A percentile compares a stretch with the other conserved stretches of the same genome.
These are phyloP conservation scores for Plagodis dolabraria DNA, from an alignment of 2,888 invertebrate species.

Conservation along the genomic window DNA sequence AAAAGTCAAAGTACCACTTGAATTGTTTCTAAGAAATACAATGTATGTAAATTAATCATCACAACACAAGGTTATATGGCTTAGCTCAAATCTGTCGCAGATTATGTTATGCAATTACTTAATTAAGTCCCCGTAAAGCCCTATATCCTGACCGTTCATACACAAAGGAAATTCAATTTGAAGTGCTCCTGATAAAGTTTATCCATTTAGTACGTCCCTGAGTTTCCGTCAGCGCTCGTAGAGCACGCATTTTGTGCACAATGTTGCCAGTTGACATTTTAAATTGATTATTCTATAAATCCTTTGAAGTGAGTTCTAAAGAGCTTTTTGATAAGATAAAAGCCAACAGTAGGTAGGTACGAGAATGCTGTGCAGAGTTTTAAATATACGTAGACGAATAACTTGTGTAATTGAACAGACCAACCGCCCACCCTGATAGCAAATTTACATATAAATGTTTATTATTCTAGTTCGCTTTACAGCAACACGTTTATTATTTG, in stretches of 20 bases:
- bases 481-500: too few species aligned
- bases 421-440: too few species aligned
- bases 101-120: slow-evolving; percentile 25
- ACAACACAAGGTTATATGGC: background rate
- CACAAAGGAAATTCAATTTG: slow-evolving; percentile 60
- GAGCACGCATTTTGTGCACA: slow-evolving; percentile 29
- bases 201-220: slow-evolving; percentile 36
- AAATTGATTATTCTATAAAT: slow-evolving; percentile 24
- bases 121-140: slow-evolving; percentile 50
- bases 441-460: too few species aligned
- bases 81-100: slow-evolving; percentile 5
- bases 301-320: slow-evolving; percentile 17
- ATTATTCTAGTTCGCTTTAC: too few species aligned
- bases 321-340: slow-evolving; percentile 19
- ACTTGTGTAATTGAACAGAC: too few species aligned
- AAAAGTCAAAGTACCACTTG: slow-evolving; percentile 2
- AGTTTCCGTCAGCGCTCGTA: slow-evolving; percentile 15
- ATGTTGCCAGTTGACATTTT: slow-evolving; percentile 22
- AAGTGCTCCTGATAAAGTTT: slow-evolving; percentile 53
- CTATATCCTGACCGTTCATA: slow-evolving; percentile 42
- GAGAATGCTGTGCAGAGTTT: background rate
- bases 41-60: too few species aligned
- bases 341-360: slow-evolving; percentile 5
- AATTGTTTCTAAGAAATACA: slow-evolving; percentile 8
- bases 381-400: too few species aligned